Evolutionary conservation across 2,113 vertebrate species (phyloP), one percentile per base, ranked within the genome.

Genomic region (Erythrocebus patas): DNA sequence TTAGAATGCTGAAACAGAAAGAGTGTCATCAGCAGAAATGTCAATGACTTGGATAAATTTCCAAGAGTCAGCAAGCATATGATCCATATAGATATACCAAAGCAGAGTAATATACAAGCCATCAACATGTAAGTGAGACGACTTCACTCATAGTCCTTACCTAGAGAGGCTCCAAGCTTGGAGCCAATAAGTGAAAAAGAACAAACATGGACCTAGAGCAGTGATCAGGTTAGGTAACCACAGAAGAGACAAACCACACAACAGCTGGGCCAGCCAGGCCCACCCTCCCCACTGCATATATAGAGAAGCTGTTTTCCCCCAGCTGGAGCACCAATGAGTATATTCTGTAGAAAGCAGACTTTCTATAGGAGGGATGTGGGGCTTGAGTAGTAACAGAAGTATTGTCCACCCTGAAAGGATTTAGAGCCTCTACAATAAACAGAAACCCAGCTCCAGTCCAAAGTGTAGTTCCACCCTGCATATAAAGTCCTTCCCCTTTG

Each of bases 281-380:
- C 1, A 2, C 35, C 5, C 9, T 8, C 9, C 22, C 18, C 9
- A 75, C 18, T 70, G 25, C 16, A 8, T 0, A 1, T 3, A 6
- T 3, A 84, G 35, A 91, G 48, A 12, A 76, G n/a, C 13, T 78
- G 0, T 52, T 59, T 48, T 43, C n/a, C 38, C 16, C 66, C 40
- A 55, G 6, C 30, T 52, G 52, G 17, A 38, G 27, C 25, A 79
- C 17, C 88, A 16, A 9, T 17, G n/a, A 90, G 14, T 79, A 18
- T 23, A 35, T 91, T 72, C 12, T 82, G 68, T 30, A 85, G 43
- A 35, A 1, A 83, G 12, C 5, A 83, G 50, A 45, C 22, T 27
- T 64, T 88, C 61, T 57, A 72, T 13, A 32, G 10, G 30, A 78
- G 11, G 7, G 38, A 30, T 4, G 20, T 27, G 50, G n/a, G 25